Conservation (phyloP, 2,113 vertebrate genomes). For the Neogobius melanostomus region DNA sequence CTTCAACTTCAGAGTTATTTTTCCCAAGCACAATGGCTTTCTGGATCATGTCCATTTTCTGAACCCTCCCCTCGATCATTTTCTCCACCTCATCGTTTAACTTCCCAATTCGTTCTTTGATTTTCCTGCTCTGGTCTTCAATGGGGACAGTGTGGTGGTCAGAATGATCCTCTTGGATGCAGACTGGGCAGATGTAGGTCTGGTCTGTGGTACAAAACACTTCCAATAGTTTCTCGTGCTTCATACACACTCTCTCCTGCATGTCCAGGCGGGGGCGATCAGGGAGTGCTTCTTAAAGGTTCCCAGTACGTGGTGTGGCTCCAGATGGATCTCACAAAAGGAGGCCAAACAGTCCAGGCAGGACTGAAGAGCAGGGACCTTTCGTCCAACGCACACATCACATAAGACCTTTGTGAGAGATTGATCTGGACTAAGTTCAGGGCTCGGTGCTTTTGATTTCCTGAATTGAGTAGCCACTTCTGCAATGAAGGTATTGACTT, state of each 20-base stretch:
- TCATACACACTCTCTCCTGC: conserved; percentile 81
- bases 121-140: conserved; percentile 36
- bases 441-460: conserved; percentile 2
- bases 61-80: conserved; percentile 37
- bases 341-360: conserved; percentile 90
- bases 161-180: conserved; percentile 66
- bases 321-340: conserved; percentile 86
- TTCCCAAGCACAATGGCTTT: conserved; percentile 35
- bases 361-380: conserved; percentile 81
- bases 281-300: conserved; percentile 84
- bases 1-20: conserved; percentile 48
- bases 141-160: conserved; percentile 45
- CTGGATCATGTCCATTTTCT: conserved; percentile 52
- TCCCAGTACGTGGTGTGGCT: conserved; percentile 75
- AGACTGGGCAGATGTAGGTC: conserved; percentile 85
- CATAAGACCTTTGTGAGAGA: conserved; percentile 78
- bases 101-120: conserved; percentile 29
- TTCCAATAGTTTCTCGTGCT: conserved; percentile 85
- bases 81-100: conserved; percentile 33
- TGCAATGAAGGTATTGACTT: conserved; percentile 65
- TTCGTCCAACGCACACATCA: conserved; percentile 83
- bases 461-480: conserved; percentile 54
- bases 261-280: conserved; percentile 82
- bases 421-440: background rate
- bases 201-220: conserved; percentile 84